Evolutionary conservation across 2,113 vertebrate genomes (phyloP), one percentile per base, ranked within the genome.

Genomic region (Pomatostomus ruficeps): DNA sequence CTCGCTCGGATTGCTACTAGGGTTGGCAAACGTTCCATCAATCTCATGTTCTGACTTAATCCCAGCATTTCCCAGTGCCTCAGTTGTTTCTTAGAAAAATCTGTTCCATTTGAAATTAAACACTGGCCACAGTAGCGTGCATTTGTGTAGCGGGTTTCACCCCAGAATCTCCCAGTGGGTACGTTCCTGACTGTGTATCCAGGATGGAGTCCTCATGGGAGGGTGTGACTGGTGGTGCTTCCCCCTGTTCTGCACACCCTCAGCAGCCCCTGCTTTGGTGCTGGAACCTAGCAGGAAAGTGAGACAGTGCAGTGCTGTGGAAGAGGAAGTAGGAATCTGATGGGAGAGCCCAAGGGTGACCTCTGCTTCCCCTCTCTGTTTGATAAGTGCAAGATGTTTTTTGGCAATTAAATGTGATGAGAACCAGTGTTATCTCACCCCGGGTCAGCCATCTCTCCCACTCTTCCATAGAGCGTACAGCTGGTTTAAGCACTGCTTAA

Each of bases 21-120:
- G 65, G 18, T 57, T 92, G 96, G 91, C 61, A 84, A 63, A 45
- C 73, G 18, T 42, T 71, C 14, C 65, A 36, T 58, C 42, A 40
- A 62, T 95, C 73, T 94, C 84, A 19, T 95, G 84, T 85, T 89
- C 91, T 92, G 77, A 71, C 52, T 81, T 29, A 13, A 72, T 82
- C 92, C 93, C 93, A 95, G 73, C 61, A 24, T 74, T 92, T 86
- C 77, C 73, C 42, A 52, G 35, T 4, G 40, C 65, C 67, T 89
- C 73, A 12, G 52, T 85, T 72, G 72, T 35, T 97, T 78, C 91
- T 74, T 68, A 79, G 89, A 94, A 92, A 92, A 96, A 66, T 33
- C 45, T 5, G 25, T 91, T 86, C 76, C 52, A 0, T 84, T 78
- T 55, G 77, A 52, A 81, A 45, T 65, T 0, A 71, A 55, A 28